phyloP scores from a whole-genome alignment of 2,888 invertebrate genomes.

The Labia minor region DNA sequence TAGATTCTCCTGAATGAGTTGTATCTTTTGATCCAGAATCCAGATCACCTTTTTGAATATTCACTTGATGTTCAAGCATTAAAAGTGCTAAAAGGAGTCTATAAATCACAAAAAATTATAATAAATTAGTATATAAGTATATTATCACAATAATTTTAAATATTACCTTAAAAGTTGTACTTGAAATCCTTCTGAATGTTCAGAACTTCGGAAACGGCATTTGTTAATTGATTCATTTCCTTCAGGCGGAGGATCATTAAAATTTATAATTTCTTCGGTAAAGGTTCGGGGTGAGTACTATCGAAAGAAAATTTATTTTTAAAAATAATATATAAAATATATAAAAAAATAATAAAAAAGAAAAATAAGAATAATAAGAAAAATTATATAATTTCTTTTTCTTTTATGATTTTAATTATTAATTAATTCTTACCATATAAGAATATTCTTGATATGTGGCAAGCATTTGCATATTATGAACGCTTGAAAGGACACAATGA shows the following conservation, averaged over 20 bases:
- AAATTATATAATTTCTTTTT: neutral
- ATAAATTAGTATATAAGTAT: conserved; percentile 14
- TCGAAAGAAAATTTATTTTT: neutral
- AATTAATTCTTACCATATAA: conserved; percentile 19
- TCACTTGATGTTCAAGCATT: conserved; percentile 62
- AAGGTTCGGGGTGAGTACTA: conserved; percentile 39
- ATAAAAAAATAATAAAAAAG: no score
- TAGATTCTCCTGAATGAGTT: conserved; percentile 18
- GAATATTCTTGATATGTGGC: conserved; percentile 16
- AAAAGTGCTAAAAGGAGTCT: conserved; percentile 59
- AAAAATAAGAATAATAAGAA: no score
- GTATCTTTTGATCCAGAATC: conserved; percentile 18
- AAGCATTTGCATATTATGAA: conserved; percentile 44
- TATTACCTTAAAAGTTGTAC: conserved; percentile 49
- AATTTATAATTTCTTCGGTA: conserved; percentile 61
- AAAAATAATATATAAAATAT: neutral
- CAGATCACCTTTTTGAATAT: conserved; percentile 41
- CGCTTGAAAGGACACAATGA: conserved; percentile 67
- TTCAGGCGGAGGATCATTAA: conserved; percentile 54
- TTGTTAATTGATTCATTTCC: conserved; percentile 36
- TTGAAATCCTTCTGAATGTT: conserved; percentile 58
- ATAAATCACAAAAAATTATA: conserved; percentile 26
- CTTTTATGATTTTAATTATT: conserved; percentile 18
- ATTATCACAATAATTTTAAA: neutral
- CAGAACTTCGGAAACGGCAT: conserved; percentile 41